Evolutionary conservation across 2,888 invertebrate genomes (phyloP).

Genomic region (Salticus scenicus): DNA sequence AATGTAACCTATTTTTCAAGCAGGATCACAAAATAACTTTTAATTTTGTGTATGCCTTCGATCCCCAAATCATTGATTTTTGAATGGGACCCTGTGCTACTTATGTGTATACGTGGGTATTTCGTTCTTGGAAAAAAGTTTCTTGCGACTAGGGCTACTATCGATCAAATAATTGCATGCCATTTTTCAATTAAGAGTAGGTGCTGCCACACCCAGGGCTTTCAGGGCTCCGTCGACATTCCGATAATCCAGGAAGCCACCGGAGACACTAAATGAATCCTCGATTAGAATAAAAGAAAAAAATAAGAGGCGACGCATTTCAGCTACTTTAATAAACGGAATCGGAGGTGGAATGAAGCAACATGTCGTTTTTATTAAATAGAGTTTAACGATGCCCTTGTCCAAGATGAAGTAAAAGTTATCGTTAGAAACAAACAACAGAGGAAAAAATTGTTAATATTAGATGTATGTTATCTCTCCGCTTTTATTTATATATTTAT

Average conservation of each 20-base stretch:
- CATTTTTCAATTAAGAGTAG: constrained; percentile 66
- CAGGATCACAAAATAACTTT: too few species aligned
- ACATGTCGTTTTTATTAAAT: constrained; percentile 43
- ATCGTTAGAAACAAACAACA: too few species aligned
- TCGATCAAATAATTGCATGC: constrained; percentile 69
- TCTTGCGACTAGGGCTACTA: constrained; percentile 19
- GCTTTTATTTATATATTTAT: too few species aligned
- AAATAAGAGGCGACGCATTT: constrained; percentile 33
- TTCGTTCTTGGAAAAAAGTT: constrained; percentile 48
- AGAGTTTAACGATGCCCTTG: neutral
- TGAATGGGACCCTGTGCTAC: constrained; percentile 43
- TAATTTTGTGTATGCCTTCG: too few species aligned
- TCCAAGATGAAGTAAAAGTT: too few species aligned
- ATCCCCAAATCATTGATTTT: constrained; percentile 44
- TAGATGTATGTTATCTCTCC: too few species aligned
- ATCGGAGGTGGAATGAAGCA: constrained; percentile 36
- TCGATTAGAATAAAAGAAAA: constrained; percentile 15
- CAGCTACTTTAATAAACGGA: constrained; percentile 60
- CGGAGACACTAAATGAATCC: constrained; percentile 44
- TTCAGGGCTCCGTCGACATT: constrained; percentile 64
- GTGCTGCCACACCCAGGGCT: constrained; percentile 61
- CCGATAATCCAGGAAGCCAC: constrained; percentile 67
- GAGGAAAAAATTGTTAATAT: too few species aligned
- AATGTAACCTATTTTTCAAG: too few species aligned
- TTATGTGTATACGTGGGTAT: constrained; percentile 39